Evolutionary conservation across 2,113 vertebrate species (phyloP).

Genomic region (Donacobius atricapilla): DNA sequence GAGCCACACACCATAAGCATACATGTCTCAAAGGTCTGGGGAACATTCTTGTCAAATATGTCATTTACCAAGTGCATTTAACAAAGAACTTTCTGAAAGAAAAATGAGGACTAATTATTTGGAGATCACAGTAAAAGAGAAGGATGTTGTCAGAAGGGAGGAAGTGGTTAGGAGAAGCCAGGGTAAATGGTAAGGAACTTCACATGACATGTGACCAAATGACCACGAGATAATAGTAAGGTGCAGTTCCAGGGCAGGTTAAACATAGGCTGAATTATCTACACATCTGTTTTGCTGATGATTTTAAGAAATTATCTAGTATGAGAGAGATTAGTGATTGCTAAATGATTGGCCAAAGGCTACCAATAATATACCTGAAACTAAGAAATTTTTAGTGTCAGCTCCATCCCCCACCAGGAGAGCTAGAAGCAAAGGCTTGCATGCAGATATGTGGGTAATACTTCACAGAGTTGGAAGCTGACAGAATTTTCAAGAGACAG

Average conservation of each 20-base stretch:
- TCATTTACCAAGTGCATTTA: neutral
- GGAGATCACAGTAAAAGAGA: neutral
- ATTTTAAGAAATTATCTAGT: neutral
- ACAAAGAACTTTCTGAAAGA: neutral
- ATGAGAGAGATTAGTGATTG: neutral
- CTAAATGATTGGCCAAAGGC: neutral
- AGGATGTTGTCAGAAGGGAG: neutral
- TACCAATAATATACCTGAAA: neutral
- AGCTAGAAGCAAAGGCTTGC: neutral
- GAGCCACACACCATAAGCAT: neutral
- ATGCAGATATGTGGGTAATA: neutral
- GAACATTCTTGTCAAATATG: neutral
- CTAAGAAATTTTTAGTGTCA: neutral
- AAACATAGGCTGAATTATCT: neutral
- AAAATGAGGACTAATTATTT: neutral
- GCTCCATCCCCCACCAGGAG: neutral
- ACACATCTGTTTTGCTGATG: neutral
- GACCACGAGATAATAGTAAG: neutral
- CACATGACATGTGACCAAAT: neutral
- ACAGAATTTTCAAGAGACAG: neutral
- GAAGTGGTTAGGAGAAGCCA: conserved; percentile 8
- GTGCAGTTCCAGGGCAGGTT: neutral
- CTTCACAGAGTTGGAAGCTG: neutral
- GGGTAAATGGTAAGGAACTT: neutral
- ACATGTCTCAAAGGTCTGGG: neutral